A percentile compares a stretch with the other conserved stretches of the same genome.
Conservation (phyloP, 2,797 vertebrate species). For the Liparis tanakae region DNA sequence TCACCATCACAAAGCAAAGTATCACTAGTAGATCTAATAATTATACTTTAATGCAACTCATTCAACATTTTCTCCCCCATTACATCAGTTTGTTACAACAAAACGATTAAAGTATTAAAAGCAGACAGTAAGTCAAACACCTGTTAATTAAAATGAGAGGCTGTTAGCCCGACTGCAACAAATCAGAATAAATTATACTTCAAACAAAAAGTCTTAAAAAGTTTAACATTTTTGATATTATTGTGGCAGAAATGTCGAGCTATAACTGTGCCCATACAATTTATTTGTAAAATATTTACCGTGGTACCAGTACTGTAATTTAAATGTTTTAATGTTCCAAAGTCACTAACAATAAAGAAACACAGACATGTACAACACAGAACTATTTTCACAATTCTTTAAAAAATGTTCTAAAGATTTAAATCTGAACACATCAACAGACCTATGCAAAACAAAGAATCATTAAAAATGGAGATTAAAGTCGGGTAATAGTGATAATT, state of each 20-base stretch:
- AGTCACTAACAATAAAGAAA: not conserved
- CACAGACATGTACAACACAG: not conserved
- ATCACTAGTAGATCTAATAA: not conserved
- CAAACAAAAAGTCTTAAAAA: constrained; percentile 29
- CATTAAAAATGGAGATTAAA: constrained; percentile 8
- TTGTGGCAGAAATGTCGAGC: constrained; percentile 10
- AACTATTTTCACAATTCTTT: not conserved
- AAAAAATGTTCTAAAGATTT: constrained; percentile 1
- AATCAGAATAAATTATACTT: not conserved
- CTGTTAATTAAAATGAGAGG: not conserved
- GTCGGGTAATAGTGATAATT: not conserved
- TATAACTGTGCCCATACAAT: not conserved
- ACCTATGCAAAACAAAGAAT: not conserved
- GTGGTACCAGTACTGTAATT: not conserved
- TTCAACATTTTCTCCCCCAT: not conserved
- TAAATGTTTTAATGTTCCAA: not conserved
- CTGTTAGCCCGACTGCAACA: not conserved
- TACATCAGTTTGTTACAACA: not conserved
- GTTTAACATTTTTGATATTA: constrained; percentile 4
- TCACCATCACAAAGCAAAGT: constrained; percentile 25
- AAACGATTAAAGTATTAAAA: not conserved
- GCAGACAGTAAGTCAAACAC: not conserved
- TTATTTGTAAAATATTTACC: constrained; percentile 1
- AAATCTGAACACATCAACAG: constrained; percentile 7
- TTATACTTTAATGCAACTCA: not conserved